phyloP scores from a whole-genome alignment of 1,140 invertebrate genomes.

The Alviniconcha marisindica region DNA sequence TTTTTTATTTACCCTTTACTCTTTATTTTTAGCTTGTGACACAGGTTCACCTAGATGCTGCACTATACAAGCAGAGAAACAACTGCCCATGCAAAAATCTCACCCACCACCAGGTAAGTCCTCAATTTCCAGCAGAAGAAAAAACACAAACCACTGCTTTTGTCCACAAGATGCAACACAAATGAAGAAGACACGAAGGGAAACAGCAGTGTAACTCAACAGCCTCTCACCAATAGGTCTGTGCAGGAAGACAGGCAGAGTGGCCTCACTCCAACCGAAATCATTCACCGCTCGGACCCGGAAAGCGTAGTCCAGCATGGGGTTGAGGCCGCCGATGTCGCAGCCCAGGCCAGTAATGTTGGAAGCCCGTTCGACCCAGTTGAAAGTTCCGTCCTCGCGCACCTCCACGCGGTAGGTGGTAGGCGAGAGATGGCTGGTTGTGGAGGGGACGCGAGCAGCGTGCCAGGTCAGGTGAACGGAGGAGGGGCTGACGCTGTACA shows the following conservation, averaged over 20 bases:
- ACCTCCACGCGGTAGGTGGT: constrained; percentile 61
- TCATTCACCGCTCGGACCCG: constrained; percentile 97
- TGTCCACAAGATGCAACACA: too few species aligned
- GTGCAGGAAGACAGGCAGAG: constrained; percentile 80
- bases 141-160: too few species aligned
- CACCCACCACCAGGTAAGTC: too few species aligned
- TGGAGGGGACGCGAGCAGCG: constrained; percentile 60
- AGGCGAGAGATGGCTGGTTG: constrained; percentile 55
- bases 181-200: too few species aligned
- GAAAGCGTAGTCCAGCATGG: constrained; percentile 94
- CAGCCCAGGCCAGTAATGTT: constrained; percentile 51
- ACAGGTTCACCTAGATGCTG: too few species aligned
- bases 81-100: too few species aligned
- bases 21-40: too few species aligned
- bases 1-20: too few species aligned
- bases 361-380: constrained; percentile 67
- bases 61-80: too few species aligned
- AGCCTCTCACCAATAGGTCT: constrained; percentile 61
- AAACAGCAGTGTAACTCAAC: too few species aligned
- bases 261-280: constrained; percentile 95
- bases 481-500: constrained; percentile 53
- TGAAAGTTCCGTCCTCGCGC: constrained; percentile 57
- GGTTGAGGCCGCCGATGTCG: constrained; percentile 63
- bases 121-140: too few species aligned
- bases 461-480: constrained; percentile 63